These are phyloP conservation scores for Synanthedon andrenaeformis DNA, from an alignment of 2,888 invertebrate species.

Conservation along the genomic window DNA sequence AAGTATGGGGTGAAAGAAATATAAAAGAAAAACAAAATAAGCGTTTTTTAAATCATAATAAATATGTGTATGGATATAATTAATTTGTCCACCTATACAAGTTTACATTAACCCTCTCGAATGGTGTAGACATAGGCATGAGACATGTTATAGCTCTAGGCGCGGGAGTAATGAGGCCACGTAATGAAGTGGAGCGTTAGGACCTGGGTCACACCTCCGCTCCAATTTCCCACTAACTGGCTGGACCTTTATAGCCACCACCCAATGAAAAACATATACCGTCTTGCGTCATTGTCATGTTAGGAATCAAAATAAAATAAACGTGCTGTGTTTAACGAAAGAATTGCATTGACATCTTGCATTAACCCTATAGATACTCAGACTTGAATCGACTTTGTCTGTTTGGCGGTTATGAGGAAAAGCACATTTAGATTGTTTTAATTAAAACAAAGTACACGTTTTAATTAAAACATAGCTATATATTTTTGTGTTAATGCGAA, in stretches of 20 bases:
- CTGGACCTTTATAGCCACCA: conserved; percentile 45
- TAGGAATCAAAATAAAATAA: no score
- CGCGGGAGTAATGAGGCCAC: conserved; percentile 21
- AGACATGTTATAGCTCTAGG: background rate
- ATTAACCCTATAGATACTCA: no score
- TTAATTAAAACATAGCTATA: background rate
- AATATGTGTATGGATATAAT: no score
- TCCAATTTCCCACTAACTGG: conserved; percentile 52
- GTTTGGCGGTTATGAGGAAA: no score
- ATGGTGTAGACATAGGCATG: conserved; percentile 19
- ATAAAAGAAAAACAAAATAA: conserved; percentile 3
- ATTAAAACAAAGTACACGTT: no score
- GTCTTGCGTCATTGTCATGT: no score
- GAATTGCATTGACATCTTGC: no score
- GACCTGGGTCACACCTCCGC: conserved; percentile 38
- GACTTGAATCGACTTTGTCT: no score
- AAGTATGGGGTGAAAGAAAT: conserved; percentile 12
- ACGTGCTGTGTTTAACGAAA: conserved; percentile 3
- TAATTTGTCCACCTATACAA: no score
- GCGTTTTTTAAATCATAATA: no score
- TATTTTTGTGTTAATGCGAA: background rate
- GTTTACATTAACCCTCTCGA: background rate
- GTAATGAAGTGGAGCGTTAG: conserved; percentile 57
- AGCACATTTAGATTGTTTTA: no score
- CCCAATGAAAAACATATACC: no score